Conservation (phyloP, 2,113 vertebrate genomes). For the Danionella cerebrum region DNA sequence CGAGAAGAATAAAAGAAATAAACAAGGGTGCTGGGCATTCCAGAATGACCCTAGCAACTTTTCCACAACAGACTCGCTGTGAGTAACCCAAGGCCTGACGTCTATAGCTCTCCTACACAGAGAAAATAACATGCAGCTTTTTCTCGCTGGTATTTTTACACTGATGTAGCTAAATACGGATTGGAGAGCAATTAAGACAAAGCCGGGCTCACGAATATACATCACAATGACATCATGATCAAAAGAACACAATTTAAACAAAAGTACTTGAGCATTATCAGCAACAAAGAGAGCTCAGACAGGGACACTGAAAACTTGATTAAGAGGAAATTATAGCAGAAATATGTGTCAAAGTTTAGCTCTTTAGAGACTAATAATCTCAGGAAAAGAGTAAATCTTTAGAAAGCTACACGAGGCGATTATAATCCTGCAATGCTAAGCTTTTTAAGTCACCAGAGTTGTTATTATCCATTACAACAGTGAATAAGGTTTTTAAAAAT, state of each 20-base stretch:
- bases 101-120: neutral
- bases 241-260: neutral
- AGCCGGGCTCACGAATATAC: no score
- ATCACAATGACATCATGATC: no score
- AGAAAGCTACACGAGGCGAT: neutral
- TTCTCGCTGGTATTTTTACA: neutral
- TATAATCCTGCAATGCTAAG: neutral
- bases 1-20: neutral
- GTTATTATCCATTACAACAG: neutral
- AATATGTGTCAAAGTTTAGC: neutral
- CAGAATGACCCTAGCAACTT: conserved; percentile 23
- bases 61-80: conserved; percentile 1
- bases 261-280: no score
- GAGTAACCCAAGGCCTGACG: neutral
- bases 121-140: neutral
- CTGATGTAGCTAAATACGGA: no score
- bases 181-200: no score
- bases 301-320: conserved; percentile 1
- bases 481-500: neutral
- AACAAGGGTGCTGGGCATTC: conserved; percentile 19
- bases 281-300: conserved; percentile 22
- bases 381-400: neutral
- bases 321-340: neutral
- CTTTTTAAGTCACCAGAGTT: no score
- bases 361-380: neutral